Percentiles rank a stretch among this genome's conserved stretches.
Conservation (phyloP, 2,113 vertebrate genomes). For the Sus scrofa region DNA sequence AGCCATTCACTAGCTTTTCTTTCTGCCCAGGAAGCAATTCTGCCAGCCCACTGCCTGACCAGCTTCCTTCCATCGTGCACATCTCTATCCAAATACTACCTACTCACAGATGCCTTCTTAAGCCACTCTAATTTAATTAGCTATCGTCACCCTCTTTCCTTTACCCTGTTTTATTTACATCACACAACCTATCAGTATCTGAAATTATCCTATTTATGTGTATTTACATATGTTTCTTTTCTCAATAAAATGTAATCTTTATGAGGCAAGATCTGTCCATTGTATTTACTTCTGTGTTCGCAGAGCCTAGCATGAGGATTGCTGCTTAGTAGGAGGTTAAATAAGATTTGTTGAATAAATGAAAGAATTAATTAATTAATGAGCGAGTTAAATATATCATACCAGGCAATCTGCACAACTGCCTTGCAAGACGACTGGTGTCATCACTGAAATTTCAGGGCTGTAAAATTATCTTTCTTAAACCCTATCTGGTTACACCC, state of each 20-base stretch:
- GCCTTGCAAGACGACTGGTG: neutral
- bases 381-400: neutral
- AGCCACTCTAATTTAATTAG: neutral
- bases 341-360: neutral
- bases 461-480: neutral
- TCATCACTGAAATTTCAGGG: neutral
- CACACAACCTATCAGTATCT: neutral
- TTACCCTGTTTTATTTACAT: neutral
- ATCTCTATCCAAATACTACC: neutral
- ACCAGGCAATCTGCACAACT: neutral
- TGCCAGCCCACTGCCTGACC: neutral
- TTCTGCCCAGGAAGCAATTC: neutral
- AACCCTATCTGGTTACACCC: neutral
- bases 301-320: neutral
- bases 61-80: neutral
- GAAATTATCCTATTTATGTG: neutral
- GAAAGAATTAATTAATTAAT: neutral
- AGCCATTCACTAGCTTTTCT: neutral
- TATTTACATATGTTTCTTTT: slow-evolving; percentile 1
- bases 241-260: neutral
- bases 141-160: neutral
- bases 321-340: neutral
- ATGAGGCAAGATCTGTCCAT: neutral
- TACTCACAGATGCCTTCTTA: neutral
- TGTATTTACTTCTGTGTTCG: neutral